Evolutionary conservation across 2,113 vertebrate species (phyloP).

Genomic region (Ictalurus furcatus): DNA sequence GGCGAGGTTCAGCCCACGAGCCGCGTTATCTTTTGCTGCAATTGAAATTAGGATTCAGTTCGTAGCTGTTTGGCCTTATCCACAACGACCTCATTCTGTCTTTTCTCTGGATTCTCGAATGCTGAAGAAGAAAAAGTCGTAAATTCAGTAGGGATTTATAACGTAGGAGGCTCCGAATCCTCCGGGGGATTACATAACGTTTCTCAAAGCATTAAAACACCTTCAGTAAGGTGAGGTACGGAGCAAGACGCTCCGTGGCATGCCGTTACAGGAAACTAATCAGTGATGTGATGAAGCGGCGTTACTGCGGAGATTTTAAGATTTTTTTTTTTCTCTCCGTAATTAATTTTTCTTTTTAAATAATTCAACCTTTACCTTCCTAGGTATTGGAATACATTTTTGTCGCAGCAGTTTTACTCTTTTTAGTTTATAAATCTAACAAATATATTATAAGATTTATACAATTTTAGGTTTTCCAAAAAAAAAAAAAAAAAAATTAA

Average conservation of each 20-base stretch:
- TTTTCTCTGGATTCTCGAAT: not conserved
- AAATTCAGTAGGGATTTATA: not conserved
- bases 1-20: not conserved
- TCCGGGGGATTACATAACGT: not conserved
- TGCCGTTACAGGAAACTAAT: not conserved
- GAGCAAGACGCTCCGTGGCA: not conserved
- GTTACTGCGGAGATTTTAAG: too few species aligned
- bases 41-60: conserved; percentile 35
- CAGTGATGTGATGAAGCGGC: not conserved
- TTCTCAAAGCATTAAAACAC: too few species aligned
- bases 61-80: not conserved
- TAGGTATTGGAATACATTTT: too few species aligned
- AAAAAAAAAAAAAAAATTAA: too few species aligned
- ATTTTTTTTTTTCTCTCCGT: too few species aligned
- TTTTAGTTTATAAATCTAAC: too few species aligned
- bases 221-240: not conserved
- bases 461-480: too few species aligned
- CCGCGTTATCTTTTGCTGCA: conserved; percentile 11
- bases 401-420: too few species aligned
- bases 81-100: not conserved
- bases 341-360: too few species aligned
- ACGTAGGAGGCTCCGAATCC: not conserved
- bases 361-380: too few species aligned
- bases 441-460: too few species aligned
- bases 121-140: not conserved